Conservation (phyloP, 92 coral and sea anemone genomes). For the Actinernus sp. region DNA sequence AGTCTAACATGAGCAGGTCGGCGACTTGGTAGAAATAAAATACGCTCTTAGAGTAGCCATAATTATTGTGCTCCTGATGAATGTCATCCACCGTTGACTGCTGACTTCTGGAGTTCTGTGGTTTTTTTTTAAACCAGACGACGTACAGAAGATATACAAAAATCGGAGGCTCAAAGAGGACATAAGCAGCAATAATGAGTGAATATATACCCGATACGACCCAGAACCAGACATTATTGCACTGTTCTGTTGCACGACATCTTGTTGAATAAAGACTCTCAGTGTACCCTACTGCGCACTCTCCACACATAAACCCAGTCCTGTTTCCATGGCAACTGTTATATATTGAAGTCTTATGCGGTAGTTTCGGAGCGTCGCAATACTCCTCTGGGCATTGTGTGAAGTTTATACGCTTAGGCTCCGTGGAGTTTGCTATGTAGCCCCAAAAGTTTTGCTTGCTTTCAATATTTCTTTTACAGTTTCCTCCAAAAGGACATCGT, state of each 20-base stretch:
- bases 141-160: conserved; percentile 33
- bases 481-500: conserved; percentile 37
- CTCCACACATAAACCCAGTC: conserved; percentile 69
- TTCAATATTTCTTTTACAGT: conserved; percentile 36
- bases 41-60: conserved; percentile 56
- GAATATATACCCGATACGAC: conserved; percentile 30
- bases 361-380: conserved; percentile 32
- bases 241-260: conserved; percentile 43
- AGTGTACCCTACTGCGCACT: conserved; percentile 63
- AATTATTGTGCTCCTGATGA: conserved; percentile 3
- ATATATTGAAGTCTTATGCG: conserved; percentile 9
- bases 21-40: conserved; percentile 81
- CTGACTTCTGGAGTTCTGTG: not conserved
- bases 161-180: conserved; percentile 56
- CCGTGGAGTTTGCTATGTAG: conserved; percentile 2
- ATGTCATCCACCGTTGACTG: not conserved
- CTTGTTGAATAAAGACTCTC: conserved; percentile 63
- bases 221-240: conserved; percentile 76
- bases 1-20: conserved; percentile 45
- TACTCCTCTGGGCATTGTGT: conserved; percentile 59
- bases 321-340: conserved; percentile 72
- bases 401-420: conserved; percentile 50
- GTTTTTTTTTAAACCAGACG: conserved; percentile 49
- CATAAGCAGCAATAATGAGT: conserved; percentile 23
- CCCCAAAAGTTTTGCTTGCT: conserved; percentile 73